phyloP scores from a whole-genome alignment of 2,113 vertebrate genomes.

The Mobula hypostoma region DNA sequence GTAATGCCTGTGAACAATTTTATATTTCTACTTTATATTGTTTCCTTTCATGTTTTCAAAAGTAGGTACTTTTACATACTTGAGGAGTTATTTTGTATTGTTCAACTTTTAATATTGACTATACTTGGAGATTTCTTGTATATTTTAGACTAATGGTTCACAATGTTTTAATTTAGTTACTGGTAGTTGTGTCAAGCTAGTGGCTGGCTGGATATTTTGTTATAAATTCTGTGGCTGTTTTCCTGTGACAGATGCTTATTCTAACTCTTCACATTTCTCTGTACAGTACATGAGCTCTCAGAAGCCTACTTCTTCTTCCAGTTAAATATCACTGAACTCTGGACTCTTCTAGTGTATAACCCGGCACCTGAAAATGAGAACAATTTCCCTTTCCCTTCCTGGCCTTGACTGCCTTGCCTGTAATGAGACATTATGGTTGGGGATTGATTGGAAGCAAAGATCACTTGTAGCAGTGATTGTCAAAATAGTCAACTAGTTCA shows the following conservation, averaged over 20 bases:
- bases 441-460: not conserved
- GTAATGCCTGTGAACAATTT: not conserved
- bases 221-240: not conserved
- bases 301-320: not conserved
- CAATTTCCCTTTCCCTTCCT: not conserved
- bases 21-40: not conserved
- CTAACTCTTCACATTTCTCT: not conserved
- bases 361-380: not conserved
- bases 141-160: not conserved
- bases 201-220: not conserved
- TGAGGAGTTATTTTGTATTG: not conserved
- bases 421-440: not conserved
- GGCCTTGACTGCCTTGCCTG: not conserved
- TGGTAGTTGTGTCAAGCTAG: not conserved
- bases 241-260: not conserved
- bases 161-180: not conserved
- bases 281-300: not conserved
- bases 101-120: not conserved
- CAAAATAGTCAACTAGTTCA: not conserved
- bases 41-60: not conserved
- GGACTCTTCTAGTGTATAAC: not conserved
- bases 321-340: not conserved
- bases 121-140: not conserved
- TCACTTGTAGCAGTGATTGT: not conserved
- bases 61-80: not conserved